Base-by-base conservation (phyloP, 2,797 vertebrate genomes). In the Danio choprae region DNA sequence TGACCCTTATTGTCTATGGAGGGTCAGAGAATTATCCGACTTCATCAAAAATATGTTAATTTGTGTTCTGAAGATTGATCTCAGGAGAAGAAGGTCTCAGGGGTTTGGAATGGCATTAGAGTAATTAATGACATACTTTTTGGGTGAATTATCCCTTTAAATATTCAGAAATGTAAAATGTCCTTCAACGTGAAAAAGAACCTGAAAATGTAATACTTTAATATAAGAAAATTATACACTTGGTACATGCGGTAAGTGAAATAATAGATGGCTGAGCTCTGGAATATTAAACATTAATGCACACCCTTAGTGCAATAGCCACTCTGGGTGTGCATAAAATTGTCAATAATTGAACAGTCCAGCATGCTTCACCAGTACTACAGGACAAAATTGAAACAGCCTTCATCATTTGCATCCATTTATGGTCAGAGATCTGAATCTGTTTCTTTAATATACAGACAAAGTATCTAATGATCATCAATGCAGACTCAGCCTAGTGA, bases 341-440 rank as follows among this genome's bases (percentile, higher is more conserved):
- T 67, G 55, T 56, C 15, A 56, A 67, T 13, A 36, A 77, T 46
- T 65, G 16, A 44, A 18, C 11, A n/a, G 48, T 55, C 18, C 60
- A 6, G 46, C 15, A 36, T 38, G 40, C 10, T 67, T 38, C 9
- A 58, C 46, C 16, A 46, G 51, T 20, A 38, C 41, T 36, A 41
- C 40, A 44, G 5, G n/a, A 64, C 46, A 53, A 75, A 75, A 18
- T 51, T 12, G 6, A 0, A n/a, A 1, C 4, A 13, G 36, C 22
- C 15, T 51, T 53, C 9, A 46, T 68, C 41, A 46, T 68, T 41
- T 67, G 22, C 18, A 77, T 58, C 74, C 74, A 68, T 58, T 58
- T 68, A 68, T 68, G 74, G 63, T 77, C 16, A 58, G 63, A 77
- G 22, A 58, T 77, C 51, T 56, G n/a, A 36, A 58, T 68, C 63